Base-by-base conservation (phyloP, 2,113 vertebrate genomes). In the Cricetomys ansorgei region DNA sequence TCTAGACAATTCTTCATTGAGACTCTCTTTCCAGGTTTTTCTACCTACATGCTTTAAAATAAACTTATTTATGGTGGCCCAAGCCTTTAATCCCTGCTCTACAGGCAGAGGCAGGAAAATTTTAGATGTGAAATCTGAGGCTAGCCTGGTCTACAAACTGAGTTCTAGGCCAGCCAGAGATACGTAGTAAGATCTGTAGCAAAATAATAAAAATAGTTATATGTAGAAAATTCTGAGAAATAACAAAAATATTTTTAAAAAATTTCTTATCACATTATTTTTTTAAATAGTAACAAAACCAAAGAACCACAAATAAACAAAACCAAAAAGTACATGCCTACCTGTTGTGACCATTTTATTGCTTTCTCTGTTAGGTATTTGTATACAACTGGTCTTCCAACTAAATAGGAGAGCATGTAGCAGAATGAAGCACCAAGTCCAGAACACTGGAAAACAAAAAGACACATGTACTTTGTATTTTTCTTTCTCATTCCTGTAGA, bases 391-490 rank as follows among this genome's bases (percentile, higher is more conserved):
- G 99, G 99, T 96, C 99, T 99, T 86, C 99, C 99, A 94, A 99
- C 99, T 95, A 99, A 98, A 98, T 99, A 99, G 7, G 99, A 99
- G 73, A 99, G 98, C 99, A 99, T 99, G 50, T 99, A 99, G 97
- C 99, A 99, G 96, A 99, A 99, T 7, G 99, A 99, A 89, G 99
- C 99, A 92, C 99, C 99, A 16, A 99, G 99, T 89, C 99, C 99
- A 53, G 99, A 99, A 97, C 99, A 99, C 99, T 99, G 95, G 10
- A 94, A 97, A 94, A 81, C 3, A 84, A 70, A 19, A 97, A 95
- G 50, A 37, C 10, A 97, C 57, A 97, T n/a, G 50, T 19, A 91
- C 69, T 93, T 88, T 92, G 4, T 88, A 53, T n/a, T 43, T 85
- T 88, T 40, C 67, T 25, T 86, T 53, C n/a, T 86, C 67, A 91